phyloP scores from a whole-genome alignment of 2,113 vertebrate species.

The Eudyptes chrysolophus region DNA sequence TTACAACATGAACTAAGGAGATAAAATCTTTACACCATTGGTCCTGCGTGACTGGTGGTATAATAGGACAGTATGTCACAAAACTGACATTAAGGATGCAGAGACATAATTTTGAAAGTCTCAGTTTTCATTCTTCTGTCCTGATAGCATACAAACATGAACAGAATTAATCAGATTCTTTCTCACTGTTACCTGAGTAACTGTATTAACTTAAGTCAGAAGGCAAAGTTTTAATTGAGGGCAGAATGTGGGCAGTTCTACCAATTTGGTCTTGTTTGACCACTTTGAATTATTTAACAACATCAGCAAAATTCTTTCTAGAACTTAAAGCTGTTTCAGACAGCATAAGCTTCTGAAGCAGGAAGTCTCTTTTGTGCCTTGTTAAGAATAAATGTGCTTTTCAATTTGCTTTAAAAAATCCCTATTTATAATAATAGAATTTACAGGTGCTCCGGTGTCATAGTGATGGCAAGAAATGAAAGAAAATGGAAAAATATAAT shows the following conservation, averaged over 20 bases:
- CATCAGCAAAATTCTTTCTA: neutral
- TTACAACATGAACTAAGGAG: neutral
- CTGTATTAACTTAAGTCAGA: neutral
- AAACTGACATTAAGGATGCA: neutral
- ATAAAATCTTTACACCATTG: neutral
- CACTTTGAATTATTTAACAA: neutral
- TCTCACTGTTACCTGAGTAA: neutral
- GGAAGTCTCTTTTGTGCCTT: neutral
- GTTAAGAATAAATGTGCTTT: neutral
- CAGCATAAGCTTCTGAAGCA: neutral
- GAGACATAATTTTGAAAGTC: neutral
- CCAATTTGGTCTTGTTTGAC: neutral
- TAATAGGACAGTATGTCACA: neutral
- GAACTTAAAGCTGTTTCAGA: neutral
- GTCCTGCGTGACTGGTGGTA: neutral
- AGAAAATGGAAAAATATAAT: neutral
- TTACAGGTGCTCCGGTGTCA: neutral
- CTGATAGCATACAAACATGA: neutral
- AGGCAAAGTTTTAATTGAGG: neutral
- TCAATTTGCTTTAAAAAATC: neutral
- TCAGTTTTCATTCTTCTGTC: neutral
- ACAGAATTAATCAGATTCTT: neutral
- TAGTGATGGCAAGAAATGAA: neutral
- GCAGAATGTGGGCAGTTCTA: neutral
- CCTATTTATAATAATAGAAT: neutral